A percentile compares a stretch with the other conserved stretches of the same genome.
These are phyloP conservation scores for Drosophila willistoni DNA, from an alignment of 1,140 invertebrate species.

Conservation along the genomic window DNA sequence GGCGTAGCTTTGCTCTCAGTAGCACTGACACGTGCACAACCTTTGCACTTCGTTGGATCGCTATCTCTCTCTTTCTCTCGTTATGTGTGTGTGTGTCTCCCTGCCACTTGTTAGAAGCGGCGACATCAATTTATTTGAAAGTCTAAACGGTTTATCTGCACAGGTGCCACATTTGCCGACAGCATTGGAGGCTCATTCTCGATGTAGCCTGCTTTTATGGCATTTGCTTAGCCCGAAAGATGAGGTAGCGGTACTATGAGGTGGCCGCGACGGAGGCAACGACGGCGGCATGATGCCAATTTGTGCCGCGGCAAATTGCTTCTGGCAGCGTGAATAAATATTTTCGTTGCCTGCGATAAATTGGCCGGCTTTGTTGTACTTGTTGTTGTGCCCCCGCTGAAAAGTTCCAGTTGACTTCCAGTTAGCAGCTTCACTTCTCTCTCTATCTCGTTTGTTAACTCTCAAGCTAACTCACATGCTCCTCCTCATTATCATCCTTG, in stretches of 20 bases:
- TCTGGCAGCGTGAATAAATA: slow-evolving; percentile 38
- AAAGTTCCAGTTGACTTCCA: neutral
- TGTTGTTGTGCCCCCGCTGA: neutral
- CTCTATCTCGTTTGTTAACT: neutral
- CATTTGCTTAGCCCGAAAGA: slow-evolving; percentile 8
- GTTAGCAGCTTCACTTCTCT: neutral
- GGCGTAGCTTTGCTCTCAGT: slow-evolving; percentile 9
- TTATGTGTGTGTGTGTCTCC: neutral
- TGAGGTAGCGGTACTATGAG: neutral
- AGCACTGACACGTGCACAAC: slow-evolving; percentile 15
- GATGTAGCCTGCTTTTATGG: slow-evolving; percentile 13
- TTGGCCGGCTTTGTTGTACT: slow-evolving; percentile 9
- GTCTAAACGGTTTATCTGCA: slow-evolving; percentile 40
- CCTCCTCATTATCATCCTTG: slow-evolving; percentile 11
- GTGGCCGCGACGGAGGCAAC: neutral
- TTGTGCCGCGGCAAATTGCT: slow-evolving; percentile 39
- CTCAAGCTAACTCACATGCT: slow-evolving; percentile 5
- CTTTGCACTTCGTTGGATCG: slow-evolving; percentile 18
- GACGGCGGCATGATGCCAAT: slow-evolving; percentile 30
- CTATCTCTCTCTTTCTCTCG: neutral
- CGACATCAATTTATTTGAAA: slow-evolving; percentile 40
- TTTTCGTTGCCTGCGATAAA: slow-evolving; percentile 38
- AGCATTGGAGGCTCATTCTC: slow-evolving; percentile 5
- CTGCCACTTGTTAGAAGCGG: slow-evolving; percentile 28
- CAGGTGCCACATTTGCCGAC: slow-evolving; percentile 30